phyloP scores from a whole-genome alignment of 1,140 invertebrate species.

The Calephelis nemesis region DNA sequence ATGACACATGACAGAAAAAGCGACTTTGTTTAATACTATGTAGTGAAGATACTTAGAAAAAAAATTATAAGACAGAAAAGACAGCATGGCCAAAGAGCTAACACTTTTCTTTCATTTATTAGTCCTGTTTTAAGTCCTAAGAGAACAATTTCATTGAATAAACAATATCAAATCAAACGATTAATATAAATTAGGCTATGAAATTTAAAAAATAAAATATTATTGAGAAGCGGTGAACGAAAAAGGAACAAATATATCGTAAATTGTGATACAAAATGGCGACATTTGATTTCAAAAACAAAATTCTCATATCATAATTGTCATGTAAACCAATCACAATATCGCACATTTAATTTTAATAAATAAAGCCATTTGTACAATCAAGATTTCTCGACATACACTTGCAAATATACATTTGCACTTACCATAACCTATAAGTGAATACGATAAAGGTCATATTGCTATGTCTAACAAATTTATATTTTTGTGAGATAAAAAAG shows the following conservation, averaged over 20 bases:
- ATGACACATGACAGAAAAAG: too few relatives aligned
- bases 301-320: slow-evolving; percentile 18
- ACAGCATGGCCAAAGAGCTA: too few relatives aligned
- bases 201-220: slow-evolving; percentile 8
- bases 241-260: slow-evolving; percentile 3
- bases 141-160: too few relatives aligned
- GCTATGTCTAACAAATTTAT: not conserved
- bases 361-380: slow-evolving; percentile 62
- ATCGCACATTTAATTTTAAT: slow-evolving; percentile 55
- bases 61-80: too few relatives aligned
- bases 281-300: slow-evolving; percentile 19
- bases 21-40: too few relatives aligned
- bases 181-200: not conserved
- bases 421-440: not conserved
- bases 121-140: too few relatives aligned
- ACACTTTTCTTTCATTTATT: too few relatives aligned
- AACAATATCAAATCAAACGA: not conserved
- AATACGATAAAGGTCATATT: not conserved
- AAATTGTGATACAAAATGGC: slow-evolving; percentile 6
- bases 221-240: not conserved
- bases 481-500: slow-evolving; percentile 6
- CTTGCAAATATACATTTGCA: slow-evolving; percentile 18
- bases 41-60: too few relatives aligned
- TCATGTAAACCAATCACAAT: slow-evolving; percentile 37
- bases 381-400: slow-evolving; percentile 43